phyloP scores from a whole-genome alignment of 2,888 invertebrate species.

The Lepidocyrtinus sp. region DNA sequence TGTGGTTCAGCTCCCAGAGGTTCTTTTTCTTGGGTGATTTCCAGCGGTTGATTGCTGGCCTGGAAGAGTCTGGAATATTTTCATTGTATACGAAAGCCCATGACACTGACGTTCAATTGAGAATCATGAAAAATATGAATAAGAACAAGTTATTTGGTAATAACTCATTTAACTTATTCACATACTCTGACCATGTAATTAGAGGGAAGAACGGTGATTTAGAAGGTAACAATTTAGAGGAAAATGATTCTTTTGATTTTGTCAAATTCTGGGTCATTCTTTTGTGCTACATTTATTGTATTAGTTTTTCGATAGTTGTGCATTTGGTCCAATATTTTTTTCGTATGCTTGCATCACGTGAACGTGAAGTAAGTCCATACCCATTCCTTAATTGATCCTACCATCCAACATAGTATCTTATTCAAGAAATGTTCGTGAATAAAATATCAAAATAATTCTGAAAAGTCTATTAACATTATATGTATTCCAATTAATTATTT shows the following conservation, averaged over 20 bases:
- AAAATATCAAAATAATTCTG: too few species aligned
- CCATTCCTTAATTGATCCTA: too few species aligned
- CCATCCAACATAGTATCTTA: too few species aligned
- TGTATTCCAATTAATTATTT: too few species aligned
- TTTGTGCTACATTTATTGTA: background rate
- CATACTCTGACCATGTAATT: background rate
- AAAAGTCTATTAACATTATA: too few species aligned
- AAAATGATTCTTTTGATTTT: background rate
- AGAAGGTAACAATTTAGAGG: background rate
- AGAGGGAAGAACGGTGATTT: background rate
- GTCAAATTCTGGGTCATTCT: background rate
- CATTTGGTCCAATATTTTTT: background rate
- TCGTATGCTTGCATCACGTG: too few species aligned
- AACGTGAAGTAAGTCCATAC: too few species aligned
- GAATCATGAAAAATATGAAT: background rate
- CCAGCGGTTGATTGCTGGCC: background rate
- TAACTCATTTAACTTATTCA: background rate
- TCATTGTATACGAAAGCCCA: background rate
- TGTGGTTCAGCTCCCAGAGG: background rate
- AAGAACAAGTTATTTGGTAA: background rate
- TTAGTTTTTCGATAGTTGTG: background rate
- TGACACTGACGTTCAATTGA: background rate
- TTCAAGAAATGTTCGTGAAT: too few species aligned
- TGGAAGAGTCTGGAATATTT: background rate
- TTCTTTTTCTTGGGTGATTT: slow-evolving; percentile 3